Base-by-base conservation (phyloP, 2,888 invertebrate genomes). In the Isoperla grammatica region DNA sequence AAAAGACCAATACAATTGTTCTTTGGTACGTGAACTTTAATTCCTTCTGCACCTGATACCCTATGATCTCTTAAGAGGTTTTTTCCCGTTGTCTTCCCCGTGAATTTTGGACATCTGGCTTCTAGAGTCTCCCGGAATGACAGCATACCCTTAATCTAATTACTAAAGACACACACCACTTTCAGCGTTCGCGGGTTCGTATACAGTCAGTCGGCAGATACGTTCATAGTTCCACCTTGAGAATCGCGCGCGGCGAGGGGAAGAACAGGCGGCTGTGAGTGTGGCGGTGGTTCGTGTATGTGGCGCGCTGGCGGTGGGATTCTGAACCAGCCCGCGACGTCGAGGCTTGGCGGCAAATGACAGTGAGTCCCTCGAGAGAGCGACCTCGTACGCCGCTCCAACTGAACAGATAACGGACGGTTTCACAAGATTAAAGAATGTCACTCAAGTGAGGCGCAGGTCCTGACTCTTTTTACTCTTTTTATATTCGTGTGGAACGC, bases 261-360 rank as follows among this genome's bases (percentile, higher is more conserved):
- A 43, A 19, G 43, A 17, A 43, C 43, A 43, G 19, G 15, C 15
- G 43, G 19, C 4, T 20, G 46, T 46, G n/a, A 46, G 29, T 46
- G 19, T 46, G 46, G 35, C 49, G 29, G 49, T 23, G 35, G 49
- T 19, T 20, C 19, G 22, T 12, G 46, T 13, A 20, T 22, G 22
- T 20, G 48, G 9, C 29, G 23, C 49, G 1, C 13, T 13, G 35
- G 35, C 49, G 49, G 29, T 29, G 29, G 29, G 29, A 6, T 29
- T 29, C 29, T 6, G 29, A 29, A 29, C 29, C 29, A n/a, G n/a
- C n/a, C 15, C 49, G 49, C 35, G 49, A 29, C 49, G 49, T 50
- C 49, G 17, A 8, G 17, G 8, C 48, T 48, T 48, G 48, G 20
- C 29, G 49, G 35, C 11, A 50, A 50, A 50, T 50, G 49, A 50